These are phyloP conservation scores for Cryptotis parvus DNA, from an alignment of 2,113 vertebrate genomes.

Conservation along the genomic window DNA sequence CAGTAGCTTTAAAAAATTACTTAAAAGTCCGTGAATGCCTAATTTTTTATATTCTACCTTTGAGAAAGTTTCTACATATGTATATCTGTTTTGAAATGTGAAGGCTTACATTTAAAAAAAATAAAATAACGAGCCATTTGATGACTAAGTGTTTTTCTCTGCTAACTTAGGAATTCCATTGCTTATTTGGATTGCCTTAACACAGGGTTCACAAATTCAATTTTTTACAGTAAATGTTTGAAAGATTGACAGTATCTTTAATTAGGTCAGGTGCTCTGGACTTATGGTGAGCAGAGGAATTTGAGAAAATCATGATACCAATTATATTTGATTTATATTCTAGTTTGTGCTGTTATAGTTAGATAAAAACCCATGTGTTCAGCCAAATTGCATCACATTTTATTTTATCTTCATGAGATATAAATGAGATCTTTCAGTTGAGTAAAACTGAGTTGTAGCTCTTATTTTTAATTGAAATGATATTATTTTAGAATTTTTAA, in stretches of 20 bases:
- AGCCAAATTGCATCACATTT: background rate
- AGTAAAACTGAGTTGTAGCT: slow-evolving; percentile 26
- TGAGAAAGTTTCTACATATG: background rate
- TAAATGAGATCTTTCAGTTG: background rate
- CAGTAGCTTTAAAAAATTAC: background rate
- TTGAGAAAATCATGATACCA: background rate
- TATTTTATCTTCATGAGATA: background rate
- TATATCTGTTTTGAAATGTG: slow-evolving; percentile 35
- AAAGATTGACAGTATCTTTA: slow-evolving; percentile 4
- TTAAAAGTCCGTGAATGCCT: background rate
- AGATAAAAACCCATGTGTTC: background rate
- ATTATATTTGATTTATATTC: slow-evolving; percentile 1
- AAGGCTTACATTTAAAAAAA: slow-evolving; percentile 19
- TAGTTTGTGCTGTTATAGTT: background rate
- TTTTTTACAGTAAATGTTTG: slow-evolving; percentile 40
- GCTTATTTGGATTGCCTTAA: slow-evolving; percentile 8
- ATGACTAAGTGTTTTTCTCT: slow-evolving; percentile 30
- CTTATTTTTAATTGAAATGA: background rate
- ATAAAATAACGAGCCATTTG: slow-evolving; percentile 8
- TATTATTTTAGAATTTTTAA: slow-evolving; percentile 8
- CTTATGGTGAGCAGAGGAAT: background rate
- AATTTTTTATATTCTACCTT: background rate
- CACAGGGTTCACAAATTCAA: background rate
- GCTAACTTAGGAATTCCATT: background rate
- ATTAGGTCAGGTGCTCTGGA: slow-evolving; percentile 30